Percentiles rank a stretch among this genome's conserved stretches.
phyloP scores from a whole-genome alignment of 2,888 invertebrate genomes.

The Amblyteles armatorius region DNA sequence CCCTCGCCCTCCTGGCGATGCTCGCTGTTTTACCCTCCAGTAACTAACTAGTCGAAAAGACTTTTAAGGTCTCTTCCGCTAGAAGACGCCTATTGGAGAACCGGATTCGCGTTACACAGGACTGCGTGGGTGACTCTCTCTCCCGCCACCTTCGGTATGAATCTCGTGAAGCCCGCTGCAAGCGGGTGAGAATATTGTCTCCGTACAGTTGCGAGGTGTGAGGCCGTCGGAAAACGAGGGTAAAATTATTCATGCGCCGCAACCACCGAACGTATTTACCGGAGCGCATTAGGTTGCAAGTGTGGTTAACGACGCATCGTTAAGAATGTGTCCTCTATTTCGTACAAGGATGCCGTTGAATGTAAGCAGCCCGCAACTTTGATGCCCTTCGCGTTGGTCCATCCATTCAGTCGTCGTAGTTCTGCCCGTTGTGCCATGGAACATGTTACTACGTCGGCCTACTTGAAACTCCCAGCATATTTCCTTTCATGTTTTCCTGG shows the following conservation, averaged over 20 bases:
- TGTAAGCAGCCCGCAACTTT: slow-evolving; percentile 21
- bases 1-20: background rate
- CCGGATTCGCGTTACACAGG: background rate
- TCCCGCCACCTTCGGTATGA: background rate
- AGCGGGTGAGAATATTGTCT: slow-evolving; percentile 8
- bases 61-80: background rate
- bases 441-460: background rate
- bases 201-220: background rate
- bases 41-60: background rate
- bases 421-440: background rate
- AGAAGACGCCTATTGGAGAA: background rate
- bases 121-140: background rate
- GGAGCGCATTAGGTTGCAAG: slow-evolving; percentile 51
- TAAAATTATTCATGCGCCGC: slow-evolving; percentile 33
- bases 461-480: background rate
- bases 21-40: background rate
- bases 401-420: background rate
- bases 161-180: slow-evolving; percentile 4
- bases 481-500: background rate
- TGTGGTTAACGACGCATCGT: slow-evolving; percentile 59
- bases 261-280: slow-evolving; percentile 16
- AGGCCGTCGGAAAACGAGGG: slow-evolving; percentile 1
- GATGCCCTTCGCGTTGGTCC: background rate
- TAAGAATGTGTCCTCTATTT: slow-evolving; percentile 51
- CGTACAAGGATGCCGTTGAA: slow-evolving; percentile 33